These are phyloP conservation scores for Papilio polyxenes DNA, from an alignment of 1,140 invertebrate genomes.

Conservation along the genomic window DNA sequence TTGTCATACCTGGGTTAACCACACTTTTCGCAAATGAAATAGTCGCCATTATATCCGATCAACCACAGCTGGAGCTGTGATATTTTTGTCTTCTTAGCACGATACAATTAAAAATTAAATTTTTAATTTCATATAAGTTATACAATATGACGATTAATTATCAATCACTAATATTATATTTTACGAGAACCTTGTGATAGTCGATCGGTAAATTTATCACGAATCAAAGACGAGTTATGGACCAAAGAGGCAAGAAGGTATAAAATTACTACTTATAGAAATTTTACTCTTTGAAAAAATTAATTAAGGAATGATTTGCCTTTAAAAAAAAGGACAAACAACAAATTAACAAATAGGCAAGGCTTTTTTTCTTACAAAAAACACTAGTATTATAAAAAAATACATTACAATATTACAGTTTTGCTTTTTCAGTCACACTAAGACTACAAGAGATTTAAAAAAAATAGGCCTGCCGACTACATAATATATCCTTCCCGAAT, in stretches of 20 bases:
- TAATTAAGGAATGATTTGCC: no score
- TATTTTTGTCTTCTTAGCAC: neutral
- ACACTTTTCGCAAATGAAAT: slow-evolving; percentile 77
- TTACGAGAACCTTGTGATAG: slow-evolving; percentile 2
- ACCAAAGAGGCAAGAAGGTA: neutral
- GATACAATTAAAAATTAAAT: neutral
- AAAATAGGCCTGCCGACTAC: no score
- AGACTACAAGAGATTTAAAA: no score
- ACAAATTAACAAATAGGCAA: no score
- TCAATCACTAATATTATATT: slow-evolving; percentile 15
- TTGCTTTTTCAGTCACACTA: no score
- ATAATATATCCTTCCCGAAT: no score
- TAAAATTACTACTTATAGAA: no score
- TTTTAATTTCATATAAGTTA: neutral
- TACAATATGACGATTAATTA: neutral
- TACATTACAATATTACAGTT: no score
- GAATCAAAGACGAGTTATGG: neutral
- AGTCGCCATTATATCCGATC: slow-evolving; percentile 61
- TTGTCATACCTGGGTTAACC: slow-evolving; percentile 73
- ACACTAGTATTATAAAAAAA: no score
- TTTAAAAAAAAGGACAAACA: no score
- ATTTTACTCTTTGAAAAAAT: neutral
- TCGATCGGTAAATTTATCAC: slow-evolving; percentile 3
- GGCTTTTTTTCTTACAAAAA: no score
- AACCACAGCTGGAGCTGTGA: slow-evolving; percentile 46